Conservation (phyloP, 2,113 vertebrate species). For the Brienomyrus longianalis region DNA sequence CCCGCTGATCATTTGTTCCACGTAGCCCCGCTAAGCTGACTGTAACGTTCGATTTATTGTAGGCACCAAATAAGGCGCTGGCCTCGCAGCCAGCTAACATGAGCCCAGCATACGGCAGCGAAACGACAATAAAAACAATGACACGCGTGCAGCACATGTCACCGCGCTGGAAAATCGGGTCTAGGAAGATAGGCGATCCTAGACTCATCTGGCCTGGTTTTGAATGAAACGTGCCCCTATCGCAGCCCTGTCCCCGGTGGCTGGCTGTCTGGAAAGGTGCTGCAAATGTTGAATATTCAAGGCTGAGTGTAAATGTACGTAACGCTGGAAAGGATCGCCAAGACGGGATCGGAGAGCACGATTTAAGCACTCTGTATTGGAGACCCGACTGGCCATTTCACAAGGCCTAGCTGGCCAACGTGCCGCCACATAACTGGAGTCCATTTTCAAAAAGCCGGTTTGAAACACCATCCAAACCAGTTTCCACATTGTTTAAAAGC, state of each 20-base stretch:
- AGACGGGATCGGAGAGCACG: no score
- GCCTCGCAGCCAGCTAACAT: neutral
- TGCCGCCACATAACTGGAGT: slow-evolving; percentile 21
- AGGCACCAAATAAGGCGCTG: neutral
- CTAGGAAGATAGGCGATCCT: neutral
- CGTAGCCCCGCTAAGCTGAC: neutral
- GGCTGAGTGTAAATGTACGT: neutral
- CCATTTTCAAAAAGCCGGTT: slow-evolving; percentile 52
- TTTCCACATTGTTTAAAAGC: slow-evolving; percentile 32
- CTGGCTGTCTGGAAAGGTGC: neutral
- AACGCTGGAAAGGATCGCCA: neutral
- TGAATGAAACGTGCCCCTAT: slow-evolving; percentile 5
- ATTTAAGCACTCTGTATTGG: neutral
- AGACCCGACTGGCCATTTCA: neutral
- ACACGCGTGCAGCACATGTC: neutral
- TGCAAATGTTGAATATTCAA: neutral
- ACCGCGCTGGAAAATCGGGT: neutral
- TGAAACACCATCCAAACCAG: slow-evolving; percentile 22
- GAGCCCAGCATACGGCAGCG: neutral
- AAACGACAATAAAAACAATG: neutral
- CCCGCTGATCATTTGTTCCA: neutral
- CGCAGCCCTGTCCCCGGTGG: neutral
- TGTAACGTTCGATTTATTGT: neutral
- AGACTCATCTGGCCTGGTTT: neutral
- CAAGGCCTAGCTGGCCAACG: slow-evolving; percentile 17